Base-by-base conservation (phyloP, 2,113 vertebrate species). In the Pipa parva region DNA sequence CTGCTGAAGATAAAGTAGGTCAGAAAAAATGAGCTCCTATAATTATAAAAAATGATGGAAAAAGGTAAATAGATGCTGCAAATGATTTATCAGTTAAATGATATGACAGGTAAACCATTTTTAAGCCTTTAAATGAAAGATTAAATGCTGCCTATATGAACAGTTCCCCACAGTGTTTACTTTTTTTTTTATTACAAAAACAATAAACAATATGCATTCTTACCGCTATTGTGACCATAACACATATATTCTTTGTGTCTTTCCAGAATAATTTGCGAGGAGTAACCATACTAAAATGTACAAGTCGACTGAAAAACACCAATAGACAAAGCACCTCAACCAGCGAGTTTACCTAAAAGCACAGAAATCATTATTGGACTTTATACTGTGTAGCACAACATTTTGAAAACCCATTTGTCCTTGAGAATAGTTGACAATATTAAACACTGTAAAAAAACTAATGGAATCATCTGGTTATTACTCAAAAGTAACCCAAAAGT, bases 211-310 rank as follows among this genome's bases (percentile, higher is more conserved):
- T 49, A 22, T 10, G 22, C 26, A 7, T 24, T 68, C 81, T 84
- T 77, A 91, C 90, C 78, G 76, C 49, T 21, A 95, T 77, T 37
- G 89, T 87, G 63, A 82, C 78, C 46, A 98, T 84, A 79, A 97
- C 85, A 84, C 93, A 96, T 79, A 98, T 93, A 75, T 97, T 98
- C 71, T 97, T 95, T 7, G 90, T 88, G 64, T 98, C 96, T 73
- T 90, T 97, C 94, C 95, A 97, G 81, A 98, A 97, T n/a, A 90
- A 78, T 0, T 63, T 75, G 2, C 78, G 80, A 26, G 83, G 88
- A 24, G 92, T 93, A 58, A 97, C 86, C 62, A 87, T 90, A 25
- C 92, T 90, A 71, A 92, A 97, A 63, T 97, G 95, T 0, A 84
- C 49, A 7, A 97, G 79, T 1, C 95, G 87, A 0, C 79, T 45